Evolutionary conservation across 2,113 vertebrate species (phyloP).

Genomic region (Gila orcuttii): DNA sequence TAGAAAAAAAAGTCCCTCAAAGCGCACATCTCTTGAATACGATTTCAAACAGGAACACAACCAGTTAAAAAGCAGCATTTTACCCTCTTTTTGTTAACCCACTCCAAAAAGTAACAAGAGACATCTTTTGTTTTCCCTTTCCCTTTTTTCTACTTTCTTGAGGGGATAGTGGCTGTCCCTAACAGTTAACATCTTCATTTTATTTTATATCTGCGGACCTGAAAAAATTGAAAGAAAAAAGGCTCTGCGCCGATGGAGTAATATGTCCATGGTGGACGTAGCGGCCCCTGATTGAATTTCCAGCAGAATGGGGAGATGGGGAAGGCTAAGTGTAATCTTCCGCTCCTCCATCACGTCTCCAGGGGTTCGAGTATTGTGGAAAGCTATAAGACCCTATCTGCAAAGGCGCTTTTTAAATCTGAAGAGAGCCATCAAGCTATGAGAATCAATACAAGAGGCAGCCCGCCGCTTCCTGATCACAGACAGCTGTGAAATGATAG

Average conservation of each 20-base stretch:
- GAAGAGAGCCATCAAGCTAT: conserved; percentile 39
- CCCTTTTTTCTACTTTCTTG: not conserved
- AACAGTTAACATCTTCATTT: conserved; percentile 45
- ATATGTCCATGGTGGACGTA: conserved; percentile 16
- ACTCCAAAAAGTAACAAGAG: not conserved
- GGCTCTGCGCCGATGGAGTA: not conserved
- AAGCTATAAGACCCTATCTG: conserved; percentile 33
- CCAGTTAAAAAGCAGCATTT: not conserved
- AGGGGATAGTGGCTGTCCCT: conserved; percentile 28
- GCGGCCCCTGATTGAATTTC: conserved; percentile 42
- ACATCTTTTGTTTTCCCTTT: not conserved
- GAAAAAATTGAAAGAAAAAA: conserved; percentile 28
- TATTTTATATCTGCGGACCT: conserved; percentile 14
- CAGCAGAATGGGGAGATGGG: conserved; percentile 16
- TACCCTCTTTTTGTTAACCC: not conserved
- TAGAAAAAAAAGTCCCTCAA: not conserved
- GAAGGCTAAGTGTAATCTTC: conserved; percentile 40
- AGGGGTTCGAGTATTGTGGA: conserved; percentile 29
- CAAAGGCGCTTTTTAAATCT: conserved; percentile 29
- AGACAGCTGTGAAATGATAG: conserved; percentile 40
- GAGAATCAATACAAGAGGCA: conserved; percentile 35
- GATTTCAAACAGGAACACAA: not conserved
- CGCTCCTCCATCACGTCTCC: conserved; percentile 23
- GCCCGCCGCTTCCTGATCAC: conserved; percentile 29
- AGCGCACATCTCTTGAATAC: not conserved